phyloP scores from a whole-genome alignment of 2,797 vertebrate genomes.

The Melanotaenia maccullochi region DNA sequence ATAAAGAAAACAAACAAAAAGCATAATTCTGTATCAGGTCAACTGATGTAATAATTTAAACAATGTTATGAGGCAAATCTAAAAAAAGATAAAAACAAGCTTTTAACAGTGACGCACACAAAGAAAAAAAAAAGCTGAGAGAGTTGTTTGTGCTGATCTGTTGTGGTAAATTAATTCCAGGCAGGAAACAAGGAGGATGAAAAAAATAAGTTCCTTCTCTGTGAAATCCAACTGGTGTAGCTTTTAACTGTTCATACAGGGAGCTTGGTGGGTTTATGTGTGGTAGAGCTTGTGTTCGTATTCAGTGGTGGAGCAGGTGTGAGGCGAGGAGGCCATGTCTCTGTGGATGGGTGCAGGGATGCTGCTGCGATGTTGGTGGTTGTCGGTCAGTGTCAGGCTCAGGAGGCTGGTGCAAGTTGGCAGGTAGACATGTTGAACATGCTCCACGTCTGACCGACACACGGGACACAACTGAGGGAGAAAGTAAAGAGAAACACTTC shows the following conservation, averaged over 20 bases:
- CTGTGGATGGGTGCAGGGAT: slow-evolving; percentile 78
- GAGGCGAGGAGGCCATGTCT: slow-evolving; percentile 57
- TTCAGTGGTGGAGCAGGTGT: slow-evolving; percentile 81
- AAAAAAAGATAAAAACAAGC: slow-evolving; percentile 26
- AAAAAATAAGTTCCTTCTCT: slow-evolving; percentile 20
- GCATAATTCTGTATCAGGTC: slow-evolving; percentile 77
- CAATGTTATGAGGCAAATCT: slow-evolving; percentile 37
- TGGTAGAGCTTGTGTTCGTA: slow-evolving; percentile 83
- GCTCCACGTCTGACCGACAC: slow-evolving; percentile 92
- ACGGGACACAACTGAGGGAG: slow-evolving; percentile 90
- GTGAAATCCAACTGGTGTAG: slow-evolving; percentile 2
- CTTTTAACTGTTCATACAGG: slow-evolving; percentile 23
- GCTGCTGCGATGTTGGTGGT: slow-evolving; percentile 66
- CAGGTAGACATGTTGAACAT: slow-evolving; percentile 95
- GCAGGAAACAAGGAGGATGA: slow-evolving; percentile 6
- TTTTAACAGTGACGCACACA: no score
- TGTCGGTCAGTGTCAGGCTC: slow-evolving; percentile 86
- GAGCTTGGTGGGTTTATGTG: slow-evolving; percentile 58
- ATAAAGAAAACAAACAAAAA: slow-evolving; percentile 27
- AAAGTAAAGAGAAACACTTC: background rate
- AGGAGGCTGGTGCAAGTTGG: slow-evolving; percentile 97
- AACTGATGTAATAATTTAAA: slow-evolving; percentile 82
- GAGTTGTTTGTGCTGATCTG: slow-evolving; percentile 48
- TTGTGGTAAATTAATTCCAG: slow-evolving; percentile 20
- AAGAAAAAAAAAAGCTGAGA: background rate